Evolutionary conservation across 2,888 invertebrate genomes (phyloP).

Genomic region (Steinernema scapterisci): DNA sequence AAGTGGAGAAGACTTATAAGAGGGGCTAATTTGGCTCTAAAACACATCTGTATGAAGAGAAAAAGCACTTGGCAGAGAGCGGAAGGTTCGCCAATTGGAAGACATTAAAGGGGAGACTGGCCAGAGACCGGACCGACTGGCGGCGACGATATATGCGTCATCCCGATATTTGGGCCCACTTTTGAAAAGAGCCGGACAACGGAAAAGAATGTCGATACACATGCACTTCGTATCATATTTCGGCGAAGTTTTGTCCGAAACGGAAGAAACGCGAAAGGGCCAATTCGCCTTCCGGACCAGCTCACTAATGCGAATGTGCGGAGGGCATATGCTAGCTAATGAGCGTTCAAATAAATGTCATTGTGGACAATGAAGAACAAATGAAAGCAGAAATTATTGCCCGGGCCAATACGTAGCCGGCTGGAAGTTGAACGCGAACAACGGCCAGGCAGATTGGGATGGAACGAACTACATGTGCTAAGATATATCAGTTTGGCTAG

Average conservation of each 20-base stretch:
- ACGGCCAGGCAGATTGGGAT: no score
- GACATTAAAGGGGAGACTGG: conserved; percentile 23
- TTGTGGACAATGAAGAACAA: conserved; percentile 12
- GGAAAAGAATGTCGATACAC: no score
- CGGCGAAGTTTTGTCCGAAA: no score
- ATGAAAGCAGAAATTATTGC: neutral
- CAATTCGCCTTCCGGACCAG: neutral
- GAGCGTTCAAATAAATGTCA: neutral
- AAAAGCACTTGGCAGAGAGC: conserved; percentile 8
- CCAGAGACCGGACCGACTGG: neutral
- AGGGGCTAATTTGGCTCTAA: conserved; percentile 27
- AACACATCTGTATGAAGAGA: conserved; percentile 18
- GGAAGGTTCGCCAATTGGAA: conserved; percentile 8
- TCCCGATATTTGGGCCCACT: neutral
- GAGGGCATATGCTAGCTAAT: conserved; percentile 3
- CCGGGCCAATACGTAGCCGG: neutral
- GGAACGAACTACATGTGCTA: conserved; percentile 17
- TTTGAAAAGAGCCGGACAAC: no score
- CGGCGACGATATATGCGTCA: neutral
- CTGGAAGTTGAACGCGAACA: no score
- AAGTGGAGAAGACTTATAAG: conserved; percentile 29
- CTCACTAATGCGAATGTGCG: neutral
- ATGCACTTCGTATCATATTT: no score
- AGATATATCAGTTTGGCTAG: neutral
- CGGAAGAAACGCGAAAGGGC: no score